Percentiles rank a stretch among this genome's conserved stretches.
Conservation (phyloP, 2,888 invertebrate species). For the Cerceris ruficornis region DNA sequence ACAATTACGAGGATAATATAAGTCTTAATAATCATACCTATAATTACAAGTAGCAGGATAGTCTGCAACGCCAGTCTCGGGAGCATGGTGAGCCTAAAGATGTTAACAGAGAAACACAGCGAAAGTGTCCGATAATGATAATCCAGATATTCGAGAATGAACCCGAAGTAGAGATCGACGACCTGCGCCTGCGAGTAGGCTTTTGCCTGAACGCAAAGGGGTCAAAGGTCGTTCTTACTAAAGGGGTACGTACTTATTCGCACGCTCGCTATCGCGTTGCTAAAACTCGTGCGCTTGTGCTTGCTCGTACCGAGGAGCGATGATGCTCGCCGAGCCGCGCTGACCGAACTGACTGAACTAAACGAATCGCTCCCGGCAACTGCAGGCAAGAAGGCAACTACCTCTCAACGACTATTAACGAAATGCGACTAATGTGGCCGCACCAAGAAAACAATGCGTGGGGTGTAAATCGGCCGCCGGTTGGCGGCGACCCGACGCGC, state of each 20-base stretch:
- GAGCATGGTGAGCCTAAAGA: conserved; percentile 59
- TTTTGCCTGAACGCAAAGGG: conserved; percentile 31
- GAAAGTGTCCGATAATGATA: conserved; percentile 42
- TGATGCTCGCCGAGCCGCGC: conserved; percentile 41
- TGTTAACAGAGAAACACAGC: conserved; percentile 19
- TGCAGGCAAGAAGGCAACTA: conserved; percentile 23
- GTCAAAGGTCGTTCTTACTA: conserved; percentile 55
- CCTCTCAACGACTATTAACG: conserved; percentile 45
- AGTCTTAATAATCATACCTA: conserved; percentile 61
- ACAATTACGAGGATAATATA: neutral
- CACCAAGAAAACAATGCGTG: conserved; percentile 60
- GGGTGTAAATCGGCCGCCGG: conserved; percentile 55
- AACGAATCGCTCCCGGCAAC: conserved; percentile 39
- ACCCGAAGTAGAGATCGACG: conserved; percentile 45
- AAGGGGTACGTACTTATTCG: conserved; percentile 28
- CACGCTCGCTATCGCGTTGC: conserved; percentile 39
- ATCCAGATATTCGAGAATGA: conserved; percentile 41
- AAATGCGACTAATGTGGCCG: conserved; percentile 25
- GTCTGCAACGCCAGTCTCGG: conserved; percentile 54
- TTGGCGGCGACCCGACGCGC: neutral
- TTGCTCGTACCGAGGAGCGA: conserved; percentile 16
- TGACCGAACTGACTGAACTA: conserved; percentile 36
- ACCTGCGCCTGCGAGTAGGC: conserved; percentile 51
- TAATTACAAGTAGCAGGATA: conserved; percentile 62
- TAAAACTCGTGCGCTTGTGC: conserved; percentile 25